Evolutionary conservation across 2,888 invertebrate genomes (phyloP).

Genomic region (Nomada ruficornis): DNA sequence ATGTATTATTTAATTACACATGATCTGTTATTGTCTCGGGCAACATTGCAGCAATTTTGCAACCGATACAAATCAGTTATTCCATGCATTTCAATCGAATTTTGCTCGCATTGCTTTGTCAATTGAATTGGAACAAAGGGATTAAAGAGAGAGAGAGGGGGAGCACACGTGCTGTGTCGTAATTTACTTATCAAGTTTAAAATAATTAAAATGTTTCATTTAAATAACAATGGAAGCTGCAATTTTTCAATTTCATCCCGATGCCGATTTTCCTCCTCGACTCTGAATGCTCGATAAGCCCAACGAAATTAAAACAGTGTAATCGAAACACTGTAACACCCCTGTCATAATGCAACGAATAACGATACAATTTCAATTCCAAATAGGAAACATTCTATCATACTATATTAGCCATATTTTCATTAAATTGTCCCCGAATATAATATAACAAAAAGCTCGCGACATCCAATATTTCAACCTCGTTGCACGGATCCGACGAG

Average conservation of each 20-base stretch:
- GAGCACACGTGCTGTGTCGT: not conserved
- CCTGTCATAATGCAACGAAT: too few relatives aligned
- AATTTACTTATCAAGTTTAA: constrained; percentile 5
- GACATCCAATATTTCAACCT: not conserved
- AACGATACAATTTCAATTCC: too few relatives aligned
- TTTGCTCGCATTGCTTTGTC: not conserved
- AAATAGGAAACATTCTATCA: too few relatives aligned
- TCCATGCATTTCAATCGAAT: not conserved
- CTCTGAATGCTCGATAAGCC: not conserved
- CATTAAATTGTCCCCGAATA: too few relatives aligned
- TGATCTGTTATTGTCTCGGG: not conserved
- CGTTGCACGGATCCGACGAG: constrained; percentile 73
- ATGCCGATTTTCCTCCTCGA: not conserved
- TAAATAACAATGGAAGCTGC: not conserved
- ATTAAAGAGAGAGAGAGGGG: not conserved
- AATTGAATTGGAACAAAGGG: not conserved
- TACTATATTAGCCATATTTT: too few relatives aligned
- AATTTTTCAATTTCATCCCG: not conserved
- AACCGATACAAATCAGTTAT: not conserved
- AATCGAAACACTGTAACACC: too few relatives aligned
- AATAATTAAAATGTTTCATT: not conserved
- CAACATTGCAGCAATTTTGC: not conserved
- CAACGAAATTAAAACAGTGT: too few relatives aligned
- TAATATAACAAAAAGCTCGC: too few relatives aligned
- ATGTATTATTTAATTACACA: not conserved